Percentiles rank a stretch among this genome's conserved stretches.
Conservation (phyloP, 1,140 invertebrate genomes). For the Panulirus ornatus region DNA sequence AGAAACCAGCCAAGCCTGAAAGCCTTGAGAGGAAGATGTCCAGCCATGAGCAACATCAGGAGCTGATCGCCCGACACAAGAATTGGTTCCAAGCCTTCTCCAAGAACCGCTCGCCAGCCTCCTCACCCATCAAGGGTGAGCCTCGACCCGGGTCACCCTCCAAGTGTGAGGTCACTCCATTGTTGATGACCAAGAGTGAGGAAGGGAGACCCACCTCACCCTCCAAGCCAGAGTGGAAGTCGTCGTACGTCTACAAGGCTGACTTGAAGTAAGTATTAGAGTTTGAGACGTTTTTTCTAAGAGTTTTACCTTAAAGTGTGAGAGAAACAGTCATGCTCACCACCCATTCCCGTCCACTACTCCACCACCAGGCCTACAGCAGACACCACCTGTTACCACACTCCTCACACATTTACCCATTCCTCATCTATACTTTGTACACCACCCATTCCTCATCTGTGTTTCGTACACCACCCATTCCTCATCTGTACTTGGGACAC, state of each 20-base stretch:
- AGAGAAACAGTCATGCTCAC: too few species aligned
- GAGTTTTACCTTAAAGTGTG: too few species aligned
- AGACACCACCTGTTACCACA: too few species aligned
- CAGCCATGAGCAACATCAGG: constrained; percentile 54
- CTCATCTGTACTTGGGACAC: too few species aligned
- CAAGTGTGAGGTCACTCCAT: not conserved
- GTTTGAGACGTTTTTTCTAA: too few species aligned
- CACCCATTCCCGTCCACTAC: too few species aligned
- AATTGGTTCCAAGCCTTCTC: constrained; percentile 73
- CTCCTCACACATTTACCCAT: too few species aligned
- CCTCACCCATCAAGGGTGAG: constrained; percentile 52
- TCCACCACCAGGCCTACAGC: too few species aligned
- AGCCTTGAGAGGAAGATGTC: constrained; percentile 16
- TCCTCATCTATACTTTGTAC: too few species aligned
- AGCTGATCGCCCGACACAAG: constrained; percentile 70
- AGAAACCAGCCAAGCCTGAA: constrained; percentile 48
- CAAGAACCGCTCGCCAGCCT: constrained; percentile 59
- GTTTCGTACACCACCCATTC: too few species aligned
- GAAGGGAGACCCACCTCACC: not conserved
- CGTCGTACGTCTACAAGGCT: not conserved
- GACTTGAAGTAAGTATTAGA: not conserved
- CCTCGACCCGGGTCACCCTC: constrained; percentile 23
- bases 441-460: too few species aligned
- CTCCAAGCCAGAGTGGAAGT: not conserved
- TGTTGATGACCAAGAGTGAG: not conserved